Base-by-base conservation (phyloP, 2,888 invertebrate genomes). In the Ypsolopha scabrella region DNA sequence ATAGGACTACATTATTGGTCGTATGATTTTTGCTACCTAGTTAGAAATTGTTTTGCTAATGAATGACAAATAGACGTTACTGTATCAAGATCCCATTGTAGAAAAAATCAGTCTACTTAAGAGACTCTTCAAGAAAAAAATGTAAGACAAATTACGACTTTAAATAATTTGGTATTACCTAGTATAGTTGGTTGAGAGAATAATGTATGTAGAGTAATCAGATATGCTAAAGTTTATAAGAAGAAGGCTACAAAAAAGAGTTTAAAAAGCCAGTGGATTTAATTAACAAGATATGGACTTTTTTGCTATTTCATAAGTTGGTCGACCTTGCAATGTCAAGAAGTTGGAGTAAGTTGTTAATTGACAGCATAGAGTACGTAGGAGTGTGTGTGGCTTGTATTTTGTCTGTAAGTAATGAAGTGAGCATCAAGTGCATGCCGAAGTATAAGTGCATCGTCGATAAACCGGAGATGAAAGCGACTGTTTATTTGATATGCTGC, bases 401-500 rank as follows among this genome's bases (percentile, higher is more conserved):
- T 33, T n/a, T 48, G 39, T 48, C 39, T 14, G 11, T 24, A 10
- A 35, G 34, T 41, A 8, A 41, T 50, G 50, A 41, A 50, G 50
- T 50, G 41, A 10, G 24, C 38, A 9, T 41, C 41, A 72, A 80
- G 76, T 78, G 77, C 80, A 80, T 81, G 79, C 72, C 76, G 75
- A 67, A 73, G 13, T 6, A 11, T 68, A 67, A 79, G 75, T 79
- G 79, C 81, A 82, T 79, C 71, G 69, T 68, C 71, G 75, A 80
- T 80, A 77, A 75, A 75, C 73, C 75, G 72, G 75, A 80, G 80
- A 83, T 81, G 80, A 80, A 80, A 77, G 78, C 73, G 70, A 67
- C 60, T 81, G 80, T 82, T 82, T 82, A 82, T 82, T 81, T 80
- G 80, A 79, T 80, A 79, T 80, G 77, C 73, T 70, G 72, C 71